Evolutionary conservation across 2,113 vertebrate genomes (phyloP).

Genomic region (Narcine bancroftii): DNA sequence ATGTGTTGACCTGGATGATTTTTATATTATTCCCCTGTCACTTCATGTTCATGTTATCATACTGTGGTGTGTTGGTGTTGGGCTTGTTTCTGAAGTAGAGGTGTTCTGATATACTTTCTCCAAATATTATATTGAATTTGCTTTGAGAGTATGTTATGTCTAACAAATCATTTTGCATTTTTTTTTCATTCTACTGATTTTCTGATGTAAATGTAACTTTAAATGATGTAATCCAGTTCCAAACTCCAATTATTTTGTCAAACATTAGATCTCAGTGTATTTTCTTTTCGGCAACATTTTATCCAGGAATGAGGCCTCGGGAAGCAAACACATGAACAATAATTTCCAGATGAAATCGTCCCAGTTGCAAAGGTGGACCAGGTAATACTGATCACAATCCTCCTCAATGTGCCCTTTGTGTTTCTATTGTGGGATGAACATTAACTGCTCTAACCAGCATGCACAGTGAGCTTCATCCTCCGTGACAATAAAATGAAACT

Average conservation of each 20-base stretch:
- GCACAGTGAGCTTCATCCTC: no score
- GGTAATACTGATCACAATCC: background rate
- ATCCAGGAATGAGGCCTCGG: background rate
- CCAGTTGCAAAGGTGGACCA: background rate
- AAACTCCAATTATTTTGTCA: background rate
- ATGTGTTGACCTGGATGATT: conserved; percentile 1
- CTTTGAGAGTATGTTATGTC: background rate
- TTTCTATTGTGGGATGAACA: no score
- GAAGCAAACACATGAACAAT: background rate
- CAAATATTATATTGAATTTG: background rate
- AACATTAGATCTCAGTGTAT: no score
- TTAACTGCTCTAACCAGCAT: no score
- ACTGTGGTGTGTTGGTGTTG: background rate
- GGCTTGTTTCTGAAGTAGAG: background rate
- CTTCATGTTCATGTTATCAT: background rate
- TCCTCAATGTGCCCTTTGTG: no score
- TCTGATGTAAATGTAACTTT: background rate
- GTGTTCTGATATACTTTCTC: background rate
- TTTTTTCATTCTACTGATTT: background rate
- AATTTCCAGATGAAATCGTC: background rate
- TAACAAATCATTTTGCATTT: background rate
- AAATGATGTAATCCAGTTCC: background rate
- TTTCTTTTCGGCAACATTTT: no score
- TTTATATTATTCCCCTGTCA: conserved; percentile 4
- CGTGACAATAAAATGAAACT: no score